Evolutionary conservation across 2,888 invertebrate genomes (phyloP).

Genomic region (Sarcophaga subvicina): DNA sequence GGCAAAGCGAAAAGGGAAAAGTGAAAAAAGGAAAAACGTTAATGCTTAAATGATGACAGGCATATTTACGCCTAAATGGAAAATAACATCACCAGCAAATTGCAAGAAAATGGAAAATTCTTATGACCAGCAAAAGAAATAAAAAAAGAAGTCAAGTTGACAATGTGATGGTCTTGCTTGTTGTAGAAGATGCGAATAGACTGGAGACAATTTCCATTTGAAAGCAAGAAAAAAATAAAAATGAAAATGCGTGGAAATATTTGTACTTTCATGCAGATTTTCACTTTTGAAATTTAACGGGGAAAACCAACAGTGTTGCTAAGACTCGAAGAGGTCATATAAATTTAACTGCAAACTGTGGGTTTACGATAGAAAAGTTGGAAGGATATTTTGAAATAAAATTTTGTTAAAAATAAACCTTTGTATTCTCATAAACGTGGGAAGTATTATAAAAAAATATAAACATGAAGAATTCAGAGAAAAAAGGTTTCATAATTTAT

Average conservation of each 20-base stretch:
- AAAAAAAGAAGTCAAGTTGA: neutral
- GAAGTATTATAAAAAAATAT: no score
- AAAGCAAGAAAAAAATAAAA: constrained; percentile 2
- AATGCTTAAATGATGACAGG: constrained; percentile 70
- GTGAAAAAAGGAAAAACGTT: constrained; percentile 24
- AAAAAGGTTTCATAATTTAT: no score
- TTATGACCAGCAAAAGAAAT: neutral
- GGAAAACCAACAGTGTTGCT: neutral
- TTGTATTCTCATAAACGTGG: no score
- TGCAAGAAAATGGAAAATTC: constrained; percentile 36
- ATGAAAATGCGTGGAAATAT: constrained; percentile 48
- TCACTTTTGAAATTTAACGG: constrained; percentile 7
- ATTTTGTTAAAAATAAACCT: no score
- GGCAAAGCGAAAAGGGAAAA: neutral
- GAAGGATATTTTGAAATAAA: no score
- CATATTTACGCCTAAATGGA: constrained; percentile 70
- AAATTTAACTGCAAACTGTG: no score
- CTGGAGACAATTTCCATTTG: no score
- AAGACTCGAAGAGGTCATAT: no score
- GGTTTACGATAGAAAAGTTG: no score
- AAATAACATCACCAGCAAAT: constrained; percentile 69
- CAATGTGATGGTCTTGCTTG: neutral
- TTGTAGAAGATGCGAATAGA: no score
- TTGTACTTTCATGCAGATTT: constrained; percentile 4
- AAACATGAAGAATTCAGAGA: no score